Base-by-base conservation (phyloP, 1,140 invertebrate genomes). In the Cepaea nemoralis region DNA sequence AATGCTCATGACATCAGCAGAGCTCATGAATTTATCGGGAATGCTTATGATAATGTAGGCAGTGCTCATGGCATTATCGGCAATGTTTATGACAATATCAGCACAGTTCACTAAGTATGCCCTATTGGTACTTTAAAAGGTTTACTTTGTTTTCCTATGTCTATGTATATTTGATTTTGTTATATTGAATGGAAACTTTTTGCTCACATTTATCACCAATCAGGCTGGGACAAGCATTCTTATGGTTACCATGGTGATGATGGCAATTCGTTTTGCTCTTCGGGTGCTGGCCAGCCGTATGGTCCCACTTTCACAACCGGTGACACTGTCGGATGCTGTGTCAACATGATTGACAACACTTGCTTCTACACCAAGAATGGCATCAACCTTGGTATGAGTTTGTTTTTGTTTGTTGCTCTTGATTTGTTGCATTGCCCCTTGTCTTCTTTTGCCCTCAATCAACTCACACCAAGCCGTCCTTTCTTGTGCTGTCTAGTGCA, bases 291-390 rank as follows among this genome's bases (percentile, higher is more conserved):
- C 0, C 96, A 98, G 90, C 95, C 97, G 0, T 99, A 99, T 92
- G 99, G 99, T 48, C 98, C 98, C 24, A 99, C 98, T 8, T 99
- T 99, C 92, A 99, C 97, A 33, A 99, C 98, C 12, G 97, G 97
- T 50, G 98, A 99, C 93, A 90, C 93, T 12, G 97, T 99, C 87
- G 99, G 99, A 81, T 99, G 99, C 92, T 98, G 98, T 84, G 95
- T 99, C 63, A 99, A 99, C 93, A 94, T 99, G 67, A 95, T 99
- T 83, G 97, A 99, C 90, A 98, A 98, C 92, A 97, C 96, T 27
- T 99, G 98, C 92, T 99, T 99, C 93, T 99, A 99, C 92, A 99
- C 99, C 33, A 99, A 99, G 93, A 99, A 99, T 93, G 99, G 99
- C 71, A 95, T 97, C 88, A 96, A 99, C 93, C 93, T 99, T 83